Percentiles rank a stretch among this genome's conserved stretches.
Evolutionary conservation across 2,113 vertebrate genomes (phyloP).

Genomic region (Psettodes erumei): DNA sequence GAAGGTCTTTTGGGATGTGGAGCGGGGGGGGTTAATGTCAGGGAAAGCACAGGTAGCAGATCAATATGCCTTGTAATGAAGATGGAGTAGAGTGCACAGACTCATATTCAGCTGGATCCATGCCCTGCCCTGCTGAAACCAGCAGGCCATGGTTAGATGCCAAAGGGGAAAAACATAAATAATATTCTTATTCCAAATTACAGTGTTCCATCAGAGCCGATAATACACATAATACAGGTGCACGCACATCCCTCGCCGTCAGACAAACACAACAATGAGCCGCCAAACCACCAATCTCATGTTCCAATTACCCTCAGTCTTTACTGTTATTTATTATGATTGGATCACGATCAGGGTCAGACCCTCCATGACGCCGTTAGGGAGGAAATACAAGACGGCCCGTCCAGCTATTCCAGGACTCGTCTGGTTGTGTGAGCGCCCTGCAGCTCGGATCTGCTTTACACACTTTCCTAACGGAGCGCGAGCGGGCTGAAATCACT

Average conservation of each 20-base stretch:
- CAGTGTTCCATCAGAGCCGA: neutral
- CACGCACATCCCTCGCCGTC: neutral
- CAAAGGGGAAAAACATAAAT: neutral
- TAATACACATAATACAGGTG: neutral
- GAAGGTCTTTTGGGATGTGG: no score
- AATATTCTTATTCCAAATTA: neutral
- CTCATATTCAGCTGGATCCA: neutral
- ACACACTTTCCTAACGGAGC: neutral
- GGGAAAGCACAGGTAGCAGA: no score
- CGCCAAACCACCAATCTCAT: neutral
- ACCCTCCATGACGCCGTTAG: slow-evolving; percentile 27
- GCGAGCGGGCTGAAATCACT: neutral
- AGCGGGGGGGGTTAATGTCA: neutral
- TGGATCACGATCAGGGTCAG: slow-evolving; percentile 11
- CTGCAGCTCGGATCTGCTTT: slow-evolving; percentile 35
- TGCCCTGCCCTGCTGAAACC: neutral
- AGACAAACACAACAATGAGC: neutral
- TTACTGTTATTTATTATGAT: neutral
- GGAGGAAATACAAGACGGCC: slow-evolving; percentile 51
- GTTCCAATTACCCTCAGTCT: neutral
- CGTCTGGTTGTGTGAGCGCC: slow-evolving; percentile 28
- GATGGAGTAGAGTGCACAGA: neutral
- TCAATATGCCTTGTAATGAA: neutral
- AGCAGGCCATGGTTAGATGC: neutral
- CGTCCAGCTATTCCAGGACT: slow-evolving; percentile 36